phyloP scores from a whole-genome alignment of 2,113 vertebrate genomes.

The Hypanus sabinus region DNA sequence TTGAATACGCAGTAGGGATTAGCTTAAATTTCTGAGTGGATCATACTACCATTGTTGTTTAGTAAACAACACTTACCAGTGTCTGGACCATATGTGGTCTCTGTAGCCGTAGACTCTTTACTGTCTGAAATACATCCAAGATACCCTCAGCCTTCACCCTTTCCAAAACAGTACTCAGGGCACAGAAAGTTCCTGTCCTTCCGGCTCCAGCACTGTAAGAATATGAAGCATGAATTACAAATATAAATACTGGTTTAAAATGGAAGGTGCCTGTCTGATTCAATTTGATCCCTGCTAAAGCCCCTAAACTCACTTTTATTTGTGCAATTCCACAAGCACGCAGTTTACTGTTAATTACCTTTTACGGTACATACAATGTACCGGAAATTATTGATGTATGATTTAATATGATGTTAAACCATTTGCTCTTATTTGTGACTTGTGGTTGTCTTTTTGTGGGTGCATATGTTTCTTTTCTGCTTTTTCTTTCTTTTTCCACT shows the following conservation, averaged over 20 bases:
- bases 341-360: not conserved
- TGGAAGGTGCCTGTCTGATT: not conserved
- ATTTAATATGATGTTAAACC: too few relatives aligned
- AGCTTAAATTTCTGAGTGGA: not conserved
- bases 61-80: slow-evolving; percentile 67
- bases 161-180: slow-evolving; percentile 92
- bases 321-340: not conserved
- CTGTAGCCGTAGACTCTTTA: slow-evolving; percentile 94
- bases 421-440: not conserved
- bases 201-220: slow-evolving; percentile 81
- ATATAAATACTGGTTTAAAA: not conserved
- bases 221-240: not conserved
- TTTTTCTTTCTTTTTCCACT: not conserved
- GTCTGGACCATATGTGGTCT: slow-evolving; percentile 99
- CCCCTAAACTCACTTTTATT: not conserved
- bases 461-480: not conserved
- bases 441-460: not conserved
- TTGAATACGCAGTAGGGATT: too few relatives aligned
- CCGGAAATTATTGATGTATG: not conserved
- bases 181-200: slow-evolving; percentile 94
- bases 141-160: slow-evolving; percentile 96
- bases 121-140: slow-evolving; percentile 96
- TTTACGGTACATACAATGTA: not conserved
- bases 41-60: not conserved
- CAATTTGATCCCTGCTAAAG: not conserved